Evolutionary conservation across 2,888 invertebrate genomes (phyloP).

Genomic region (Lochmaea crataegi): DNA sequence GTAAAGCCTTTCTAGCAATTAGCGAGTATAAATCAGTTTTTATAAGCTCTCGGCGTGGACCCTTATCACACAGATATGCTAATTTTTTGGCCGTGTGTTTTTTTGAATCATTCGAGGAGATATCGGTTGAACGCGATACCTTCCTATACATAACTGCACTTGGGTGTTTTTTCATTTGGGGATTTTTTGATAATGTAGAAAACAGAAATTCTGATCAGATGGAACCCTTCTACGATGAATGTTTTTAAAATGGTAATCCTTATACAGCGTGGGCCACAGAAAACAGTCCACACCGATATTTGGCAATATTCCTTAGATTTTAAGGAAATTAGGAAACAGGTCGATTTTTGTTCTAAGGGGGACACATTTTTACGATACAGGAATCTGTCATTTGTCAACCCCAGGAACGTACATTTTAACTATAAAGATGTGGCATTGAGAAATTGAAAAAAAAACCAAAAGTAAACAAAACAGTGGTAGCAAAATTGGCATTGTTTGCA

Average conservation of each 20-base stretch:
- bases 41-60: slow-evolving; percentile 44
- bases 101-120: slow-evolving; percentile 21
- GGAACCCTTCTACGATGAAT: not conserved
- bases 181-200: slow-evolving; percentile 2
- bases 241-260: not conserved
- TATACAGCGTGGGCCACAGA: no score
- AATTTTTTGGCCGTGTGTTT: slow-evolving; percentile 37
- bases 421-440: no score
- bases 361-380: no score
- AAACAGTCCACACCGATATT: no score
- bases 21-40: slow-evolving; percentile 52
- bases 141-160: not conserved
- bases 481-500: no score
- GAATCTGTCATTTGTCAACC: no score
- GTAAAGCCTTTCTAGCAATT: slow-evolving; percentile 47
- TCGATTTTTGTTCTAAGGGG: no score
- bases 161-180: slow-evolving; percentile 2
- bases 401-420: no score
- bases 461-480: no score
- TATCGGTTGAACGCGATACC: not conserved
- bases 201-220: not conserved
- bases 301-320: no score
- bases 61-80: slow-evolving; percentile 45
- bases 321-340: no score
- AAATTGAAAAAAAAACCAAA: no score